Conservation (phyloP, 2,113 vertebrate species). For the Nothocercus nigrocapillus region DNA sequence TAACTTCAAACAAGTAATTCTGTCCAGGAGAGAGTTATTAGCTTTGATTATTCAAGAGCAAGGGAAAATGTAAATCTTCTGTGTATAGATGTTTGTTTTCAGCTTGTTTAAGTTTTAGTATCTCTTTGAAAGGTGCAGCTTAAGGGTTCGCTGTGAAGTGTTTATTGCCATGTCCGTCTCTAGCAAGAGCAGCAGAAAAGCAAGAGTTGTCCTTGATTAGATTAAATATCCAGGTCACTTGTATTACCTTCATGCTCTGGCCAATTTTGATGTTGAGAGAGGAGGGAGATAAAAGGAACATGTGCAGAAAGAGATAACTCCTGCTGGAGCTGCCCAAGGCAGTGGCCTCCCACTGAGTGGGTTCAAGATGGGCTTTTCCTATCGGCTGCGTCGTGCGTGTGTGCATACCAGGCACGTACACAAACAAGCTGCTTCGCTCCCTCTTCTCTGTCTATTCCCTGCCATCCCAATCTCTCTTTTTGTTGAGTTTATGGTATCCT, state of each 20-base stretch:
- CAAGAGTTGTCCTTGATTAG: background rate
- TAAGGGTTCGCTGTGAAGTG: background rate
- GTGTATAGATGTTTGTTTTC: background rate
- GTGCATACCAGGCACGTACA: background rate
- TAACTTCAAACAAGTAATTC: accelerated
- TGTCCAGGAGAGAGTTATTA: background rate
- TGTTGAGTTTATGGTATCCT: background rate
- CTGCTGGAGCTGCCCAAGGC: background rate
- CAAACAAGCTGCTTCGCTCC: background rate
- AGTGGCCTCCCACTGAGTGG: background rate
- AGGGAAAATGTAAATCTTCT: background rate
- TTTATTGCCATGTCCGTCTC: background rate
- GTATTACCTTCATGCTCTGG: background rate
- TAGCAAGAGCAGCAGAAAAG: background rate
- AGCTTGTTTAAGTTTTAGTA: background rate
- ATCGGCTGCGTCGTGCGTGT: background rate
- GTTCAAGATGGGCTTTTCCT: background rate
- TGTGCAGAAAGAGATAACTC: background rate
- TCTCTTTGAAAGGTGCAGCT: background rate
- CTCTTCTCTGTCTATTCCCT: background rate
- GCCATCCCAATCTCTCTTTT: background rate
- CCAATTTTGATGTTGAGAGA: background rate
- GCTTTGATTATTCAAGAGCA: background rate
- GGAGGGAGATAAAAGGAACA: background rate
- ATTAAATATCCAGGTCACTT: background rate